These are phyloP conservation scores for Hermetia illucens DNA, from an alignment of 1,140 invertebrate genomes.

Conservation along the genomic window DNA sequence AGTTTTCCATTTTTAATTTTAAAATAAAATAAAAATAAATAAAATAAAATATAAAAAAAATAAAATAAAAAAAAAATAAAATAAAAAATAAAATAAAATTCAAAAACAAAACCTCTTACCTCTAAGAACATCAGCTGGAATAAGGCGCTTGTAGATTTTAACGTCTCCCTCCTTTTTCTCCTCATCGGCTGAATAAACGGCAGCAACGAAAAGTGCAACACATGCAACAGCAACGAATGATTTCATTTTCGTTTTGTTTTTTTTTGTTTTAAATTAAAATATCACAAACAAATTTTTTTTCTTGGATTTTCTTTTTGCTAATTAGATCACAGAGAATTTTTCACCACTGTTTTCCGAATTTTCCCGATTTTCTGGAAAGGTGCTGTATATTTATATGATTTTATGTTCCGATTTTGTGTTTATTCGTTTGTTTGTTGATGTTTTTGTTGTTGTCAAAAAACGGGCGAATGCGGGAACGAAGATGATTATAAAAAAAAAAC, in stretches of 20 bases:
- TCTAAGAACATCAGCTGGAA: conserved; percentile 73
- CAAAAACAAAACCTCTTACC: conserved; percentile 35
- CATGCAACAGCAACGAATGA: conserved; percentile 1
- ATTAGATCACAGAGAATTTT: neutral
- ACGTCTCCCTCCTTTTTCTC: conserved; percentile 36
- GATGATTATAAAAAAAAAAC: no score
- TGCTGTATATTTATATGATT: neutral
- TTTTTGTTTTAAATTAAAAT: conserved; percentile 1
- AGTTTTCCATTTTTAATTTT: no score
- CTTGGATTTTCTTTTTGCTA: conserved; percentile 1
- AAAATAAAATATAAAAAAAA: no score
- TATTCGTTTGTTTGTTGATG: neutral
- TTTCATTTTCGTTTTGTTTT: conserved; percentile 5
- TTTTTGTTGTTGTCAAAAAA: no score
- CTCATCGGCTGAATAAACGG: conserved; percentile 41
- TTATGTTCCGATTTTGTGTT: neutral
- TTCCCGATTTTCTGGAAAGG: neutral
- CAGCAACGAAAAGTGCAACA: conserved; percentile 23
- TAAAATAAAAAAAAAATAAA: no score
- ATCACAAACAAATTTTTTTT: neutral
- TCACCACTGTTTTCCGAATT: neutral
- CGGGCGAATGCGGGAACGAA: no score
- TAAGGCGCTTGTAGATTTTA: conserved; percentile 60
- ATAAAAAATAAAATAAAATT: neutral
- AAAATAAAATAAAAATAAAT: no score